Percentiles rank a stretch among this genome's conserved stretches.
These are phyloP conservation scores for Conchocele bisecta DNA, from an alignment of 2,888 invertebrate genomes.

Conservation along the genomic window DNA sequence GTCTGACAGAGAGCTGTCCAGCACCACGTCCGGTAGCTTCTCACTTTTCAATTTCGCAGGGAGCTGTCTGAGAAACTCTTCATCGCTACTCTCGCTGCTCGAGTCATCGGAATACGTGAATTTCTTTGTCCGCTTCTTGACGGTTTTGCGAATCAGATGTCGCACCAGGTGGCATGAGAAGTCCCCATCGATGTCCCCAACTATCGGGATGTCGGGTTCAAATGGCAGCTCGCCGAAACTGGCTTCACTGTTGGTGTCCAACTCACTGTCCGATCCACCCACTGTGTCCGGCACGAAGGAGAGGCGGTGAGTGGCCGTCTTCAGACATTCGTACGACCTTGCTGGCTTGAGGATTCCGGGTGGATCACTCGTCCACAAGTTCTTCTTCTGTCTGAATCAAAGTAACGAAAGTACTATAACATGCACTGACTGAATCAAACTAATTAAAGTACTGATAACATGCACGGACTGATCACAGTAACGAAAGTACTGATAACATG, in stretches of 20 bases:
- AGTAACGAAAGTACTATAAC: neutral
- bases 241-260: slow-evolving; percentile 16
- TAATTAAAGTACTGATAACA: too few species aligned
- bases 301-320: slow-evolving; percentile 49
- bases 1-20: slow-evolving; percentile 7
- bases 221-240: slow-evolving; percentile 3
- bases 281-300: slow-evolving; percentile 54
- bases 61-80: slow-evolving; percentile 12
- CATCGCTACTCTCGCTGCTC: slow-evolving; percentile 23
- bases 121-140: slow-evolving; percentile 19
- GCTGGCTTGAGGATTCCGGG: slow-evolving; percentile 67
- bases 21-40: neutral
- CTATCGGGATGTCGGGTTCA: neutral
- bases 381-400: slow-evolving; percentile 41
- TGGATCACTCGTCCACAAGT: slow-evolving; percentile 24
- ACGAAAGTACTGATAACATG: too few species aligned
- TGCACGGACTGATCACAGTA: too few species aligned
- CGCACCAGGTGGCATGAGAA: slow-evolving; percentile 34
- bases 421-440: too few species aligned
- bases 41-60: neutral
- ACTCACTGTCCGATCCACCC: slow-evolving; percentile 12
- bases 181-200: slow-evolving; percentile 21
- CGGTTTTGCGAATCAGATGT: slow-evolving; percentile 35
- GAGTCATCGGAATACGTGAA: neutral
- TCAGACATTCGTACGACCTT: slow-evolving; percentile 65